Base-by-base conservation (phyloP, 2,888 invertebrate species). In the Parnassius smintheus region DNA sequence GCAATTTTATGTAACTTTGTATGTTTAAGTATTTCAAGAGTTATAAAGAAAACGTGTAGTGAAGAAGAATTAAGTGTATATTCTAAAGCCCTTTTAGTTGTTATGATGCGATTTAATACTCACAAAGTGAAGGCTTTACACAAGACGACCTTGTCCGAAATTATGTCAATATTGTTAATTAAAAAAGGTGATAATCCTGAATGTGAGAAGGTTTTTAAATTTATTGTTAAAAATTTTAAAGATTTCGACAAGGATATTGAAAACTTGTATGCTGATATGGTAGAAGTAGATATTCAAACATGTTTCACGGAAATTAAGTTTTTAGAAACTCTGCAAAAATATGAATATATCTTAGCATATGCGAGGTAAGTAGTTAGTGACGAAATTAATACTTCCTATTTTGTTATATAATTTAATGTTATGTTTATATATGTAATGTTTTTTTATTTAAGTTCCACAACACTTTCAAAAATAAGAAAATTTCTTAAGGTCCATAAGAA, bases 1-100 rank as follows among this genome's bases (percentile, higher is more conserved):
- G 80, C 86, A 0, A 94, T 93, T 69, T 75, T 95, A 12, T 85
- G 93, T 49, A 91, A 93, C 70, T 94, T 93, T 69, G 83, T 93
- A 8, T 89, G 92, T 59, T 89, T 92, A 66, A 92, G 90, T 60
- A 76, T 94, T 25, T 76, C 93, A 1, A 85, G 93, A 69, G 81
- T 93, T 1, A 92, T 93, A 2, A 91, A 90, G 68, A 75, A 77
- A 55, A 81, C 85, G 56, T 72, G 77, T 22, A 74, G 75, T 10
- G 76, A 81, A 57, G 68, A 75, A 2, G 78, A 86, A 53, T 66
- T 89, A 11, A 71, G 72, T 55, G 74, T 83, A 18, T 78, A 91
- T 9, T 72, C 82, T 22, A 80, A 80, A 72, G 93, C 91, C 64
- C 76, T 94, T 1, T 76, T 84, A 61, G 66, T 74, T 9, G 86